Percentiles rank a stretch among this genome's conserved stretches.
phyloP scores from a whole-genome alignment of 2,888 invertebrate genomes.

The Drosophila multiciliata region DNA sequence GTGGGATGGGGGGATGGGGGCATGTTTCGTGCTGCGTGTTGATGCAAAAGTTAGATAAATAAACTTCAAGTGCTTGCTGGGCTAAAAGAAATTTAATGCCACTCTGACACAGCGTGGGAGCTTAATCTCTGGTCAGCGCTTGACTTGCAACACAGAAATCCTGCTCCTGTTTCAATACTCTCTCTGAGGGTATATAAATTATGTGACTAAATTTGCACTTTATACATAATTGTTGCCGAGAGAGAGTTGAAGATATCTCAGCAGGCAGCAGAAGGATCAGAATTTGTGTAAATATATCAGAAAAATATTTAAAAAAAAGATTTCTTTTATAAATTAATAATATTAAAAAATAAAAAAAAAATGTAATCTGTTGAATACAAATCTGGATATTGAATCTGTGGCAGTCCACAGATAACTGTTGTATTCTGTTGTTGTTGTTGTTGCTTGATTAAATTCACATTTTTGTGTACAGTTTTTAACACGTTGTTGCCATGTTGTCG shows the following conservation, averaged over 20 bases:
- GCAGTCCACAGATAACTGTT: background rate
- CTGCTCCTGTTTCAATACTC: constrained; percentile 9
- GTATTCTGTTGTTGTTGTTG: constrained; percentile 1
- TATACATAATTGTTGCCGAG: background rate
- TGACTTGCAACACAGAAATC: constrained; percentile 8
- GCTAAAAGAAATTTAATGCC: constrained; percentile 56
- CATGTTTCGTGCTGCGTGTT: constrained; percentile 66
- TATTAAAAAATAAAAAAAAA: background rate
- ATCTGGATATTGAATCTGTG: constrained; percentile 1
- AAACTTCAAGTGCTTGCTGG: constrained; percentile 65
- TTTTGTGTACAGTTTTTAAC: constrained; percentile 71
- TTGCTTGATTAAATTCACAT: constrained; percentile 70
- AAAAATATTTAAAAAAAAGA: background rate
- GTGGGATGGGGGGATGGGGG: background rate
- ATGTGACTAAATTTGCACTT: background rate
- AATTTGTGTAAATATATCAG: no score
- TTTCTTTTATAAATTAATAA: background rate
- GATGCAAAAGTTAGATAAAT: constrained; percentile 77
- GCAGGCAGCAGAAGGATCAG: background rate
- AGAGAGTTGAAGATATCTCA: background rate
- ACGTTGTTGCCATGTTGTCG: constrained; percentile 47
- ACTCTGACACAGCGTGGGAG: constrained; percentile 54
- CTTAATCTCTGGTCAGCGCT: constrained; percentile 25
- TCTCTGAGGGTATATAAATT: background rate
- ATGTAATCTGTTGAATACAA: background rate